Percentiles rank a stretch among this genome's conserved stretches.
phyloP scores from a whole-genome alignment of 2,888 invertebrate genomes.

The Dioctria linearis region DNA sequence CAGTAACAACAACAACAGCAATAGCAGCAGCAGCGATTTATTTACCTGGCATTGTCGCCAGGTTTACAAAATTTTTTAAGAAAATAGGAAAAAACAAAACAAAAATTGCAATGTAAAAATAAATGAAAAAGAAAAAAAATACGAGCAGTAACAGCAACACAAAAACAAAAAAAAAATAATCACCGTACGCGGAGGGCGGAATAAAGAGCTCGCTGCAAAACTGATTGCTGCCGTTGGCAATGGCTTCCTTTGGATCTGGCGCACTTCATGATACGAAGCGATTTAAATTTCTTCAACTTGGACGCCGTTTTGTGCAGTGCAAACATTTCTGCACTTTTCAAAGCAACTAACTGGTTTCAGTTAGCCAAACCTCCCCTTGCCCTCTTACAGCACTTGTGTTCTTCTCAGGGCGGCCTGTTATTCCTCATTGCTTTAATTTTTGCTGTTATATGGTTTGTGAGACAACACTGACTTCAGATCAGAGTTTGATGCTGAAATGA shows the following conservation, averaged over 20 bases:
- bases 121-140: slow-evolving; percentile 13
- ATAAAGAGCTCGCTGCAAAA: slow-evolving; percentile 42
- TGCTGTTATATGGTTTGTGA: slow-evolving; percentile 35
- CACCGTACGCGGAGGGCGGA: slow-evolving; percentile 46
- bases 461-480: slow-evolving; percentile 20
- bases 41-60: slow-evolving; percentile 48
- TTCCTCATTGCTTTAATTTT: slow-evolving; percentile 26
- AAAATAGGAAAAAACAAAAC: slow-evolving; percentile 19
- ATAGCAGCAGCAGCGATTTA: slow-evolving; percentile 39
- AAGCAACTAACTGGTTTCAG: slow-evolving; percentile 52
- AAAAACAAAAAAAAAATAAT: slow-evolving; percentile 13
- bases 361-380: neutral
- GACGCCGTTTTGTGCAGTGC: slow-evolving; percentile 49
- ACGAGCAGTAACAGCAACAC: neutral
- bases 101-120: neutral
- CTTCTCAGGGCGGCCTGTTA: neutral
- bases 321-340: slow-evolving; percentile 54
- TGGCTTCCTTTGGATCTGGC: slow-evolving; percentile 51
- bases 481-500: slow-evolving; percentile 21
- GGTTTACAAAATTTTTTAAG: slow-evolving; percentile 35
- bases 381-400: neutral
- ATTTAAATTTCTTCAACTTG: slow-evolving; percentile 52
- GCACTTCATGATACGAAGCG: slow-evolving; percentile 44
- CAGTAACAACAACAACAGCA: slow-evolving; percentile 10
- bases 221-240: slow-evolving; percentile 53